Evolutionary conservation across 2,888 invertebrate genomes (phyloP), one percentile per base, ranked within the genome.

Genomic region (Chrysolina oricalcia): DNA sequence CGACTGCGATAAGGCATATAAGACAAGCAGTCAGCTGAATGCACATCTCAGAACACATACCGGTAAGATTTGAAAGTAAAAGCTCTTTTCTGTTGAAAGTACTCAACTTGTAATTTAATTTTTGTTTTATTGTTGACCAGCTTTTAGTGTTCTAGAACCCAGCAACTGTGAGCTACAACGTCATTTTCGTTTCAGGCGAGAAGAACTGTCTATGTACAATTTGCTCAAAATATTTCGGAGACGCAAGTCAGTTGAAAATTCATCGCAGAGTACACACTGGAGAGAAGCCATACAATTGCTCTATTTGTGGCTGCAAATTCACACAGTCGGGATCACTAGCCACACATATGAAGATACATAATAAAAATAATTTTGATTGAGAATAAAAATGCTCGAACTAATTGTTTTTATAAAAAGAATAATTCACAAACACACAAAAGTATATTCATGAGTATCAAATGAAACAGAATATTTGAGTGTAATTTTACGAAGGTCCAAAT

Each of bases 11-110:
- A 85, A 85, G 72, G 75, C 73, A 41, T 85, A 84, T 64, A 83
- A 83, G 72, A 85, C 83, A n/a, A 81, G 82, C 68, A 84, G 84
- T 65, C 83, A 85, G 67, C 77, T 85, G 11, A 82, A 80, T 68
- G 81, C 81, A 6, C 84, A 85, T 65, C 78, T 80, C 9, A 78
- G 83, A 63, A 82, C 83, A 10, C 84, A 84, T 71, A 85, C 84
- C 78, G 85, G 85, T 84, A 73, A 53, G 15, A 43, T 19, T 53
- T 15, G 0, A 5, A 53, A 13, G 17, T 23, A 11, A 53, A 53
- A 35, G 35, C 35, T 35, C 6, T 35, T 35, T 35, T 35, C 35
- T 35, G 35, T 35, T 35, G 35, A 35, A 35, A 8, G 4, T 35
- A 35, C 35, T 35, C 6, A 35, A 35, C 35, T 35, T 4, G 8